Conservation (phyloP, 2,113 vertebrate species). For the Prochilodus magdalenae region DNA sequence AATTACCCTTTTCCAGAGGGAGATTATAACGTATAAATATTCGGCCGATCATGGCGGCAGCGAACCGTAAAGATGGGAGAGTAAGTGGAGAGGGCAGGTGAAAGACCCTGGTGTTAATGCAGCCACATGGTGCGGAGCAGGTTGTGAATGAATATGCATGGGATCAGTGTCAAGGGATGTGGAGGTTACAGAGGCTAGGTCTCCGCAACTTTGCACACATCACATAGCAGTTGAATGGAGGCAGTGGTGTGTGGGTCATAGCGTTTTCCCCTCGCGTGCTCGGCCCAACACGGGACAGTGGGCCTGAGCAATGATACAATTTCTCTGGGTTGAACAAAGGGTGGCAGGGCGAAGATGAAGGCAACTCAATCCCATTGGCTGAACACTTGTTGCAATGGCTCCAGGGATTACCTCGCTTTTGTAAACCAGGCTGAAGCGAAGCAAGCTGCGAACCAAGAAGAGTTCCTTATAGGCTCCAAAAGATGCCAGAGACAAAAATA, state of each 20-base stretch:
- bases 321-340: slow-evolving; percentile 28
- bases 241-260: slow-evolving; percentile 22
- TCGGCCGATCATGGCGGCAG: slow-evolving; percentile 34
- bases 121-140: slow-evolving; percentile 66
- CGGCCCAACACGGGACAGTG: slow-evolving; percentile 19
- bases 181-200: slow-evolving; percentile 64
- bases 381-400: slow-evolving; percentile 38
- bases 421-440: background rate
- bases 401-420: slow-evolving; percentile 39
- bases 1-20: slow-evolving; percentile 59
- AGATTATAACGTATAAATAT: slow-evolving; percentile 54
- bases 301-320: slow-evolving; percentile 28
- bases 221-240: slow-evolving; percentile 52
- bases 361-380: slow-evolving; percentile 15
- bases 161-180: slow-evolving; percentile 65
- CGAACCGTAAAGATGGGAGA: slow-evolving; percentile 48
- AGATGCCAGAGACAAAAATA: slow-evolving; percentile 31
- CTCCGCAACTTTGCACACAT: slow-evolving; percentile 65
- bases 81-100: slow-evolving; percentile 51
- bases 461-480: slow-evolving; percentile 32
- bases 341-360: slow-evolving; percentile 1
- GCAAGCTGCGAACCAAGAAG: slow-evolving; percentile 6
- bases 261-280: slow-evolving; percentile 16
- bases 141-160: slow-evolving; percentile 74
- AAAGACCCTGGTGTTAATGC: slow-evolving; percentile 70